Conservation (phyloP, 2,888 invertebrate species). For the Branchipolynoe longqiensis region DNA sequence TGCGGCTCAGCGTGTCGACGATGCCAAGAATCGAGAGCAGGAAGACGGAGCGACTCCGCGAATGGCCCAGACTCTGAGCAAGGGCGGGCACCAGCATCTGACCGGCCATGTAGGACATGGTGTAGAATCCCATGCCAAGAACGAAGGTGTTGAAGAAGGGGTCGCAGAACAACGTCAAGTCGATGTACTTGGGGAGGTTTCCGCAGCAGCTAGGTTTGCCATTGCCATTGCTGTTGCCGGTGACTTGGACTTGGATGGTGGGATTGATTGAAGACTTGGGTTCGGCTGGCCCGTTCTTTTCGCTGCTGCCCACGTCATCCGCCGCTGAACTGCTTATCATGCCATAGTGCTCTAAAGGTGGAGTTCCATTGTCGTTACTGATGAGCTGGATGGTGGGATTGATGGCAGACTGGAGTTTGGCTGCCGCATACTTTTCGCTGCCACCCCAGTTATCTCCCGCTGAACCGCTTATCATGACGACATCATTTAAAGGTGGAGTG, state of each 20-base stretch:
- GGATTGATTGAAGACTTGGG: no score
- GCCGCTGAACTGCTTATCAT: no score
- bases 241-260: no score
- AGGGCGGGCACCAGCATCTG: conserved; percentile 71
- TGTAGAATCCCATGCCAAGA: conserved; percentile 43
- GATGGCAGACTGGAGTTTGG: neutral
- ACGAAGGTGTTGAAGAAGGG: conserved; percentile 38
- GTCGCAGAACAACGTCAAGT: conserved; percentile 31
- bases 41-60: conserved; percentile 84
- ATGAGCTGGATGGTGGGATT: neutral
- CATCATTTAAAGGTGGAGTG: neutral
- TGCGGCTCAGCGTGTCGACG: conserved; percentile 93
- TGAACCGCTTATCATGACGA: no score
- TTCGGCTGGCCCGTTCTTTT: neutral
- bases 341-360: no score
- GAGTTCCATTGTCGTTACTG: neutral
- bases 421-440: no score
- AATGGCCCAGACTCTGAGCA: conserved; percentile 67
- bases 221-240: neutral
- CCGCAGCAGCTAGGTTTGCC: neutral
- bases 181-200: conserved; percentile 46
- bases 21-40: conserved; percentile 93
- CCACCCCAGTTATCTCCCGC: neutral
- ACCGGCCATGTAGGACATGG: conserved; percentile 67
- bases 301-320: neutral